Evolutionary conservation across 2,888 invertebrate genomes (phyloP), one percentile per base, ranked within the genome.

Genomic region (Drosophila anomalata): DNA sequence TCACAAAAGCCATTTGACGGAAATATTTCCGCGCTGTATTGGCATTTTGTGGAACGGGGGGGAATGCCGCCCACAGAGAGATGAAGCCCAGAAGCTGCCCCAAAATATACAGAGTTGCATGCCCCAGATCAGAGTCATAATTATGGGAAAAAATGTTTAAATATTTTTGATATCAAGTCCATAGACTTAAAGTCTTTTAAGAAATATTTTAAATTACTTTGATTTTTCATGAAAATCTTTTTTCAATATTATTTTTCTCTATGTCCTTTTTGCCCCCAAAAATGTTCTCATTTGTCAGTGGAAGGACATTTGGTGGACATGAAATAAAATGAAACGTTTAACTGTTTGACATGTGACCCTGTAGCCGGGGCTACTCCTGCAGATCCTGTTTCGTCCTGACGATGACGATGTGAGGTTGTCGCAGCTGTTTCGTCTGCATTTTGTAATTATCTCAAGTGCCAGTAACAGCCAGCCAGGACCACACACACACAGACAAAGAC

Each of bases 401-500:
- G 9, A 20, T 29, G 29, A 42, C 2, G 33, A 17, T 29, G 17
- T 31, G 9, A 17, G 24, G 29, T 22, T 48, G 55, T 58, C 17
- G 46, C 52, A 62, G 71, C 57, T 53, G 54, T 62, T 69, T 58
- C 14, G 42, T 48, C 70, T 76, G 50, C 72, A 67, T 70, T 75
- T 77, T 77, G 78, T 79, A 88, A 89, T 88, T 89, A 85, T 73
- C 78, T 78, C 69, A 78, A 84, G 77, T 82, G 88, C 73, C 84
- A 84, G 63, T 66, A 62, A 61, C 83, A 77, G 73, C 53, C 67
- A 60, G 52, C 29, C 26, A 22, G 20, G 69, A 58, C 65, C 36
- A 74, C 66, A 74, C 44, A 44, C 39, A 33, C 36, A 36, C 4
- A 33, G 0, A 33, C 5, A 33, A 2, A 7, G 12, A 36, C 12